Percentiles rank a stretch among this genome's conserved stretches.
These are phyloP conservation scores for Pimephales promelas DNA, from an alignment of 2,113 vertebrate genomes.

Conservation along the genomic window DNA sequence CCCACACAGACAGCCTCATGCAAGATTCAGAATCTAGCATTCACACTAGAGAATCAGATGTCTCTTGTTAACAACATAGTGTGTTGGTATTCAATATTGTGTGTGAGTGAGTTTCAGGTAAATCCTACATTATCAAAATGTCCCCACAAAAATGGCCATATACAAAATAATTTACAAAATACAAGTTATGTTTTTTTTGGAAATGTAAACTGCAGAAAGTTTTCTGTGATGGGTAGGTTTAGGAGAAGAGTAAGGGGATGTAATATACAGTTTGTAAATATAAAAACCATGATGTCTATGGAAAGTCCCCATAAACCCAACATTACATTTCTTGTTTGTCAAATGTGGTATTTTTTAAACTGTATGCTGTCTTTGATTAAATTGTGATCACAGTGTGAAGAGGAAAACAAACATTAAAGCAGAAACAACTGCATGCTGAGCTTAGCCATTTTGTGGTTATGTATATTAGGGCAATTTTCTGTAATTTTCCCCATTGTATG, in stretches of 20 bases:
- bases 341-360: background rate
- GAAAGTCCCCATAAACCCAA: too few species aligned
- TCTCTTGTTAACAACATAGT: slow-evolving; percentile 48
- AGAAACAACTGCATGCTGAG: background rate
- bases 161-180: too few species aligned
- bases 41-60: slow-evolving; percentile 51
- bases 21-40: slow-evolving; percentile 50
- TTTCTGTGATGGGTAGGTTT: too few species aligned
- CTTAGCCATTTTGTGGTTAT: slow-evolving; percentile 24
- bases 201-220: too few species aligned
- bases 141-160: background rate
- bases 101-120: too few species aligned
- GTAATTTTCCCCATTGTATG: slow-evolving; percentile 56
- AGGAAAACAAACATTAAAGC: slow-evolving; percentile 5
- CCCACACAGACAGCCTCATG: slow-evolving; percentile 57
- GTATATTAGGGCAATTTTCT: slow-evolving; percentile 58
- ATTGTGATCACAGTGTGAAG: background rate
- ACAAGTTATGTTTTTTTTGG: too few species aligned
- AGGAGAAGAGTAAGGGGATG: too few species aligned
- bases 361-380: slow-evolving; percentile 1
- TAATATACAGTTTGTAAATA: too few species aligned
- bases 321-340: background rate
- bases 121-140: background rate
- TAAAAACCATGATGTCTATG: too few species aligned
- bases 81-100: background rate